Base-by-base conservation (phyloP, 2,888 invertebrate species). In the Steinernema hermaphroditum region DNA sequence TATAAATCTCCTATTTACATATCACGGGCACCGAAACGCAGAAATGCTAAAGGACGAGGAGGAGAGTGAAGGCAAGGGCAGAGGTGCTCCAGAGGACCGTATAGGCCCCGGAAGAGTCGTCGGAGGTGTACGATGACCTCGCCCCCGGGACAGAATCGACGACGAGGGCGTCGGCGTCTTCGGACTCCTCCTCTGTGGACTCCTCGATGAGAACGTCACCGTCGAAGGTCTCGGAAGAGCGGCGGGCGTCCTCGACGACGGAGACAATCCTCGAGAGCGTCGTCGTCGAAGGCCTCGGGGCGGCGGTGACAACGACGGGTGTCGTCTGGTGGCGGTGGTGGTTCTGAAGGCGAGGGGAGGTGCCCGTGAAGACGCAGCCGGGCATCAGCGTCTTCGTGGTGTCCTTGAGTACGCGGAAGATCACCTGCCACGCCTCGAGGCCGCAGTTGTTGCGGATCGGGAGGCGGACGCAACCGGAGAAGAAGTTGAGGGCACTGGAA, bases 351-450 rank as follows among this genome's bases (percentile, higher is more conserved):
- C 54, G 49, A 1, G 77, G 75, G 0, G 79, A 79, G 4, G 77
- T 77, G 49, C 82, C 83, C 1, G 81, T 83, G 71, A 86, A 86
- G 49, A 78, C 77, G 69, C 86, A 86, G 1, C 77, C 80, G 12
- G 86, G 86, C 86, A 86, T 86, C 43, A 86, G 71, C 6, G 85
- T 86, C 57, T 81, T 78, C 22, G 86, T 86, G 14, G 86, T 86
- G 79, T 86, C 86, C 70, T 82, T 82, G 1, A 86, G 77, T 29
- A 86, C 86, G 1, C 85, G 82, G 75, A 82, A 83, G 69, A 86
- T 86, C 27, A 86, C 84, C 74, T 77, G 71, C 74, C 81, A 83
- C 24, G 82, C 78, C 19, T 77, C 76, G 1, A 57, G 34, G 24
- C 85, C 84, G 69, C 85, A 85, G 19, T 80, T 77, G 27, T 79